phyloP scores from a whole-genome alignment of 2,113 vertebrate species.

The Leucopternis melanops region DNA sequence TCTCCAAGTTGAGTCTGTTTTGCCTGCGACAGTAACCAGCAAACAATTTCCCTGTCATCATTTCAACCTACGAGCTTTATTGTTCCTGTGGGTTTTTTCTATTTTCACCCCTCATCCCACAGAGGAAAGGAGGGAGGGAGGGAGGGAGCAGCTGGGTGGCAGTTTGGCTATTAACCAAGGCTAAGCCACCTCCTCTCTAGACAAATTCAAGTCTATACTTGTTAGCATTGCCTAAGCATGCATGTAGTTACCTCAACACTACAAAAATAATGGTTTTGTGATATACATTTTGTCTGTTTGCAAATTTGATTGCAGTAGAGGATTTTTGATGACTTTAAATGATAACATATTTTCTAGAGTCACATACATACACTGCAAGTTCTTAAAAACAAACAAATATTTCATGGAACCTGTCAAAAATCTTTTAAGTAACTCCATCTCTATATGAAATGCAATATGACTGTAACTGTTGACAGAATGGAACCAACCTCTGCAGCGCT shows the following conservation, averaged over 20 bases:
- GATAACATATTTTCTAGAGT: background rate
- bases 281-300: background rate
- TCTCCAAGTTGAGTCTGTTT: background rate
- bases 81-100: background rate
- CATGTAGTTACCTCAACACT: background rate
- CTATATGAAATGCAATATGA: background rate
- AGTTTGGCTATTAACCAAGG: background rate
- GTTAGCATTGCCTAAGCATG: background rate
- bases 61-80: background rate
- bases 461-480: background rate
- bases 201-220: background rate
- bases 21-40: background rate
- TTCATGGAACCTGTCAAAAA: background rate
- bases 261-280: background rate
- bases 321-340: background rate
- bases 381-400: background rate
- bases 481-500: background rate
- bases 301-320: background rate
- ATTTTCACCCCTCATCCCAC: background rate
- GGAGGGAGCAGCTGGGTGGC: background rate
- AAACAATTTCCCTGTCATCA: background rate
- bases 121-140: background rate
- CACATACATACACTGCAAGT: background rate
- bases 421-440: background rate
- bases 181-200: background rate